phyloP scores from a whole-genome alignment of 2,113 vertebrate genomes.

The Solea senegalensis region DNA sequence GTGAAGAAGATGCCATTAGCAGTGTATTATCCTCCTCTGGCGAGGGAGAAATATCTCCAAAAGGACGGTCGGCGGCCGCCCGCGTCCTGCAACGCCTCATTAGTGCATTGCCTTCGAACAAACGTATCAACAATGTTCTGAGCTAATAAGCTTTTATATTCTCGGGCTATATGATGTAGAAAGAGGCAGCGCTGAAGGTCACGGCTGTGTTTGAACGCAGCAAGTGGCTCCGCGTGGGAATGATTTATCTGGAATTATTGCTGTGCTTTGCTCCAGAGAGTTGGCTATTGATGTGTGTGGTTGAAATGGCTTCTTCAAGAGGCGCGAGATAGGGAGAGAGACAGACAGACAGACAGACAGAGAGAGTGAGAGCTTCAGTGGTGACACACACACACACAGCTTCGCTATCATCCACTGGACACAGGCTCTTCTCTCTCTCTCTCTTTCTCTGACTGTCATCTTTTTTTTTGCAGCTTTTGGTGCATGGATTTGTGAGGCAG shows the following conservation, averaged over 20 bases:
- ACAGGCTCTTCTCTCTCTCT: slow-evolving; percentile 28
- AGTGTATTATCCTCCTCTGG: slow-evolving; percentile 60
- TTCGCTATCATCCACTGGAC: slow-evolving; percentile 53
- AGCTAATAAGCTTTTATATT: slow-evolving; percentile 81
- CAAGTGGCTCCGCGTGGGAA: slow-evolving; percentile 70
- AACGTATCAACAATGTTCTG: slow-evolving; percentile 78
- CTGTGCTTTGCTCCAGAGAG: slow-evolving; percentile 69
- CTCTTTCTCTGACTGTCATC: slow-evolving; percentile 42
- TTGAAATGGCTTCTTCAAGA: slow-evolving; percentile 76
- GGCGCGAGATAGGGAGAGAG: slow-evolving; percentile 34
- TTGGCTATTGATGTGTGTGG: slow-evolving; percentile 72
- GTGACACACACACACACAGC: slow-evolving; percentile 29
- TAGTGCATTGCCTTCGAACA: slow-evolving; percentile 74
- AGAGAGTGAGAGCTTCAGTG: slow-evolving; percentile 25
- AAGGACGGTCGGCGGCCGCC: slow-evolving; percentile 50
- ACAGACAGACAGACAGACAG: slow-evolving; percentile 33
- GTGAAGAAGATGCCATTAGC: slow-evolving; percentile 71
- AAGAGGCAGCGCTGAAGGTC: slow-evolving; percentile 74
- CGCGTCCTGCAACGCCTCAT: slow-evolving; percentile 76
- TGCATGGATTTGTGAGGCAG: no score
- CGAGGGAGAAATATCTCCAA: slow-evolving; percentile 55
- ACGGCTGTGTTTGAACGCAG: slow-evolving; percentile 70
- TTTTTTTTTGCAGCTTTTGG: slow-evolving; percentile 2
- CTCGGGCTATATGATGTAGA: slow-evolving; percentile 70
- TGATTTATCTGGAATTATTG: slow-evolving; percentile 79